Base-by-base conservation (phyloP, 2,888 invertebrate genomes). In the Agrypnus murinus region DNA sequence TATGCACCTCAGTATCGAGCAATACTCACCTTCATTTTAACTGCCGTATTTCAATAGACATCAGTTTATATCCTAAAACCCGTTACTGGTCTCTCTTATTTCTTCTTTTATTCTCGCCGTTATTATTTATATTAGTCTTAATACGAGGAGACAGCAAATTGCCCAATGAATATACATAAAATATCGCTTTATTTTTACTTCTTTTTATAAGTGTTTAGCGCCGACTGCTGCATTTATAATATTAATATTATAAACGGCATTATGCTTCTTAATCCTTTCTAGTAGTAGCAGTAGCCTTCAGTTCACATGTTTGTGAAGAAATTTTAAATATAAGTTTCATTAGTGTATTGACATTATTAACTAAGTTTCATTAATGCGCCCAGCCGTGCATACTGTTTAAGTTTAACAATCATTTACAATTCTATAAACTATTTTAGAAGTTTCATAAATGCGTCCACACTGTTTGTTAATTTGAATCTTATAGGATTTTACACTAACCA, bases 131-230 rank as follows among this genome's bases (percentile, higher is more conserved):
- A 64, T 59, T 43, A 25, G 50, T 43, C 40, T 69, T 69, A 69
- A 69, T 59, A 32, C 38, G 64, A 69, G 59, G 69, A 65, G 69
- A 69, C 69, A 69, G 69, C 69, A 69, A 69, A 67, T 67, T 67
- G 55, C 50, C 59, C 64, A 55, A 59, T 58, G 59, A 69, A 69
- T 64, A 57, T 50, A 57, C 36, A 64, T 59, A 60, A 60, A 58
- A 58, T 65, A 58, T 65, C 19, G 36, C 45, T 55, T 25, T 36
- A 48, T 55, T 57, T 55, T 65, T 58, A 31, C 43, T 58, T 17
- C 25, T 58, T 43, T 46, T 50, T 50, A 50, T 8, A 31, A 50
- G 50, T 7, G 12, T 50, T 46, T 50, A 32, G 32, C 50, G 32
- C 50, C 32, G 32, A 48, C 48, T 19, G 4, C 12, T 43, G 5